phyloP scores from a whole-genome alignment of 2,888 invertebrate species.

The Drosophila picticornis region DNA sequence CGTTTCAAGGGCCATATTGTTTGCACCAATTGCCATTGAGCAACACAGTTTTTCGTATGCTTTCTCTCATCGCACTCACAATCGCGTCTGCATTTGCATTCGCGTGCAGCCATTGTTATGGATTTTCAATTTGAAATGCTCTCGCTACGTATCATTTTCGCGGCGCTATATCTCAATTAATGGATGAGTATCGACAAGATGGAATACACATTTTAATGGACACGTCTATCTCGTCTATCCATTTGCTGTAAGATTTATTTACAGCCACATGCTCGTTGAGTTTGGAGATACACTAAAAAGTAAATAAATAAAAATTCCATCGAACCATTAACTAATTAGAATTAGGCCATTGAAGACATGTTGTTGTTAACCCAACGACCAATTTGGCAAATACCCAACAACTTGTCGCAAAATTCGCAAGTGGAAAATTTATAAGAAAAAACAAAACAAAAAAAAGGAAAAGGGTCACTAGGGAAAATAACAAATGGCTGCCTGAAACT shows the following conservation, averaged over 20 bases:
- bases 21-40: conserved; percentile 60
- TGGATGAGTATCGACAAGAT: conserved; percentile 2
- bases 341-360: conserved; percentile 19
- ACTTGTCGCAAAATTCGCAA: conserved; percentile 40
- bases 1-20: conserved; percentile 66
- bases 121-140: conserved; percentile 52
- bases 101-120: conserved; percentile 8
- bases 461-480: conserved; percentile 40
- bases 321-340: conserved; percentile 33
- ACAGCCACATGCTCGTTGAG: background rate
- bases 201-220: background rate
- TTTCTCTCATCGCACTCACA: conserved; percentile 39
- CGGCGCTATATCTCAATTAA: background rate
- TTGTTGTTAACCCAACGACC: conserved; percentile 18
- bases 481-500: conserved; percentile 40
- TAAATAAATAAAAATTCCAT: conserved; percentile 4
- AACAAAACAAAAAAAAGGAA: conserved; percentile 3
- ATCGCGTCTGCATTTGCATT: conserved; percentile 7
- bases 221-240: background rate
- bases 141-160: conserved; percentile 32
- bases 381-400: conserved; percentile 38
- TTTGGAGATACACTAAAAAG: background rate
- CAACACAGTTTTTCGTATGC: conserved; percentile 61
- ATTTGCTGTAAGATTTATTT: background rate
- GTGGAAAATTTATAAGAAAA: conserved; percentile 18